Evolutionary conservation across 2,797 vertebrate genomes (phyloP).

Genomic region (Pampus argenteus): DNA sequence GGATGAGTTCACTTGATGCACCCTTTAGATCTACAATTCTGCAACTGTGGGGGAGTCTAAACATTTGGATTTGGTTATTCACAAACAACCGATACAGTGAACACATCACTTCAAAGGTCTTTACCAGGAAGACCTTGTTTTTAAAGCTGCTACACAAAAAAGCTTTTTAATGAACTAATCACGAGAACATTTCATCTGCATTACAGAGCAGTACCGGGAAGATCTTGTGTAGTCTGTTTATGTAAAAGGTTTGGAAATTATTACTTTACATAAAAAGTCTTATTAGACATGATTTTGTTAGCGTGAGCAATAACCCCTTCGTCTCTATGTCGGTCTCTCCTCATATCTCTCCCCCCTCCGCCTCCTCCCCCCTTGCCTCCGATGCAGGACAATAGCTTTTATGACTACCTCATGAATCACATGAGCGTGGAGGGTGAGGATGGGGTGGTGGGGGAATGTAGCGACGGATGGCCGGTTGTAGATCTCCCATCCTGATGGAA

Average conservation of each 20-base stretch:
- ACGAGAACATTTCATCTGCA: neutral
- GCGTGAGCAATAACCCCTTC: neutral
- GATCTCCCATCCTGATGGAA: conserved; percentile 56
- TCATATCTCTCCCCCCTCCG: neutral
- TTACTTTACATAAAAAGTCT: conserved; percentile 10
- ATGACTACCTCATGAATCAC: conserved; percentile 65
- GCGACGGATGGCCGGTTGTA: conserved; percentile 20
- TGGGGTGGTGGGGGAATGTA: neutral
- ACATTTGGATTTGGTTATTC: neutral
- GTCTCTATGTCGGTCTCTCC: neutral
- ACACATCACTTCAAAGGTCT: neutral
- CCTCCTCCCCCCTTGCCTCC: neutral
- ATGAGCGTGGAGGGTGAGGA: conserved; percentile 2
- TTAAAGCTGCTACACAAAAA: conserved; percentile 1
- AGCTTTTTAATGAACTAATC: neutral
- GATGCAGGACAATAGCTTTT: conserved; percentile 62
- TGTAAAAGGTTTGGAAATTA: conserved; percentile 7
- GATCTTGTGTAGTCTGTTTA: neutral
- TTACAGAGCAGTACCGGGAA: neutral
- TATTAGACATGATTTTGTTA: conserved; percentile 14
- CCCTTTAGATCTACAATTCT: neutral
- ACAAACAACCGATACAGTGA: neutral
- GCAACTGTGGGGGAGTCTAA: neutral
- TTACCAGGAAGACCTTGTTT: neutral
- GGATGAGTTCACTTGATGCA: neutral